These are phyloP conservation scores for Tetragnatha montana DNA, from an alignment of 2,888 invertebrate genomes.

Conservation along the genomic window DNA sequence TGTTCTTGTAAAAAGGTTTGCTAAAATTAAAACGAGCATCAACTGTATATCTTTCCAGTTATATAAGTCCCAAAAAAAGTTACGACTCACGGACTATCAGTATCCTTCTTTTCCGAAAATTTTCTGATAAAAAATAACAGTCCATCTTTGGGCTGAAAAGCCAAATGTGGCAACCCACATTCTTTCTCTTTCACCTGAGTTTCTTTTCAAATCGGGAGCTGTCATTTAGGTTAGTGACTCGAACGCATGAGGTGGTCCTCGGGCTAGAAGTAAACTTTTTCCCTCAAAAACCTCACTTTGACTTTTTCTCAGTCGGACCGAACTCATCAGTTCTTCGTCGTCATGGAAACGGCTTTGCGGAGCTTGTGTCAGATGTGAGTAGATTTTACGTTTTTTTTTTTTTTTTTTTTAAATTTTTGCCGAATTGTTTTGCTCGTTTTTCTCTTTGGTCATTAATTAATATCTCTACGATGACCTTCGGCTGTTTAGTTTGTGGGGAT, in stretches of 20 bases:
- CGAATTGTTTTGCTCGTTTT: too few relatives aligned
- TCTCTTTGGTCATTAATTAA: too few relatives aligned
- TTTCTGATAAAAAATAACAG: too few relatives aligned
- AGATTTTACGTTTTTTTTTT: background rate
- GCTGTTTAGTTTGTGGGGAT: too few relatives aligned
- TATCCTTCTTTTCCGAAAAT: too few relatives aligned
- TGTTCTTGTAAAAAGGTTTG: too few relatives aligned
- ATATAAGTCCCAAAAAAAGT: too few relatives aligned
- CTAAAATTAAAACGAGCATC: too few relatives aligned
- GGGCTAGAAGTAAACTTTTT: background rate
- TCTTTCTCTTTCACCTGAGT: conserved; percentile 35
- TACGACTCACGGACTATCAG: too few relatives aligned
- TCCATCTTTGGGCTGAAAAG: conserved; percentile 16
- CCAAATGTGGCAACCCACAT: conserved; percentile 58
- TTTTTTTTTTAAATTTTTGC: too few relatives aligned
- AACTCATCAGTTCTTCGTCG: conserved; percentile 11
- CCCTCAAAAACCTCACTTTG: conserved; percentile 20
- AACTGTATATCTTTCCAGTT: too few relatives aligned
- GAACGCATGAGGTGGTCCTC: conserved; percentile 43
- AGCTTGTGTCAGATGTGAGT: conserved; percentile 64
- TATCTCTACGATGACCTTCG: too few relatives aligned
- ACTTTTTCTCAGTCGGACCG: conserved; percentile 7
- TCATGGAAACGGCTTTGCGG: conserved; percentile 61
- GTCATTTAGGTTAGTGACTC: conserved; percentile 70
- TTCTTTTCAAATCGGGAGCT: conserved; percentile 50